phyloP scores from a whole-genome alignment of 2,113 vertebrate species.

The Siniperca chuatsi region DNA sequence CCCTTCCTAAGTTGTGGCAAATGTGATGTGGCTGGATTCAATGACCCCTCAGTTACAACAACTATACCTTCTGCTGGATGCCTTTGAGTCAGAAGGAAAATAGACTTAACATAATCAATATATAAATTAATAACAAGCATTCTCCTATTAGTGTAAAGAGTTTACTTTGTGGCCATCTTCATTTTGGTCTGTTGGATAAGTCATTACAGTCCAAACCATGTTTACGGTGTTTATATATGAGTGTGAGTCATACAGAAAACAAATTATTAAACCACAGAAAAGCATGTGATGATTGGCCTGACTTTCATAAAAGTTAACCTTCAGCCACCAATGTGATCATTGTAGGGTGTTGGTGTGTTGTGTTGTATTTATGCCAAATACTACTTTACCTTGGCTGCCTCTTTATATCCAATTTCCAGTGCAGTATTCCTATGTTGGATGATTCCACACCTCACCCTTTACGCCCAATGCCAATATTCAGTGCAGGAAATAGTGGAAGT shows the following conservation, averaged over 20 bases:
- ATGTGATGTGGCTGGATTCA: neutral
- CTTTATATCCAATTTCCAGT: neutral
- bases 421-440: neutral
- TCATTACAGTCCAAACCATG: neutral
- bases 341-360: neutral
- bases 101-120: constrained; percentile 41
- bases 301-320: neutral
- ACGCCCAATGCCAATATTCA: neutral
- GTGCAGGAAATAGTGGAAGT: neutral
- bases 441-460: neutral
- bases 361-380: neutral
- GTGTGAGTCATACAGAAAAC: neutral
- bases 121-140: constrained; percentile 15
- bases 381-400: neutral
- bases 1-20: neutral
- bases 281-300: neutral
- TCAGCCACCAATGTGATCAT: neutral
- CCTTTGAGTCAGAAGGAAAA: neutral
- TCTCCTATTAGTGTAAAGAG: constrained; percentile 1
- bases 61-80: neutral
- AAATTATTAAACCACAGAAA: neutral
- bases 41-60: neutral
- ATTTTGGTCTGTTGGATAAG: constrained; percentile 2
- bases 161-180: neutral
- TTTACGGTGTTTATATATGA: neutral